Evolutionary conservation across 2,888 invertebrate species (phyloP).

Genomic region (Pollenia amentaria): DNA sequence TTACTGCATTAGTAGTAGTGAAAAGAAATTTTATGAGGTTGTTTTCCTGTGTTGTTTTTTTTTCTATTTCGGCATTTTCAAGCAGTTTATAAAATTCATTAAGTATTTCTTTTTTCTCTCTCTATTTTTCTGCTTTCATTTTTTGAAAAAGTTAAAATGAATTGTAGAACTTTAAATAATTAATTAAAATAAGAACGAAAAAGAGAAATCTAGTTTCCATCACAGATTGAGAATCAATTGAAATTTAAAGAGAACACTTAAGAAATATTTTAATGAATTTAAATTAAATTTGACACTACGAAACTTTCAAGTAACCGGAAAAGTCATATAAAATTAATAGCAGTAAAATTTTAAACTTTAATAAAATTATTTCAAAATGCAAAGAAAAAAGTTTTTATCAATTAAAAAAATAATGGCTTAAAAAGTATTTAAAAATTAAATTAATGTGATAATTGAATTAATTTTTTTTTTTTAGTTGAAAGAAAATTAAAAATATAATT

Average conservation of each 20-base stretch:
- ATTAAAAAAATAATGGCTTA: too few relatives aligned
- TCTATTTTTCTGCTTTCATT: slow-evolving; percentile 23
- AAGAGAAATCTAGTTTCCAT: slow-evolving; percentile 24
- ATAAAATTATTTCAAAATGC: neutral
- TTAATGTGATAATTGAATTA: too few relatives aligned
- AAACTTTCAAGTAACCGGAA: neutral
- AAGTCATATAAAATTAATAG: neutral
- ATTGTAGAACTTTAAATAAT: slow-evolving; percentile 65
- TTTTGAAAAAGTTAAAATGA: slow-evolving; percentile 65
- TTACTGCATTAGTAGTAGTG: neutral
- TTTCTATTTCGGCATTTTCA: slow-evolving; percentile 46
- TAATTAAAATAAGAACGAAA: slow-evolving; percentile 60
- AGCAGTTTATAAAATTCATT: slow-evolving; percentile 71
- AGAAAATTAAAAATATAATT: too few relatives aligned
- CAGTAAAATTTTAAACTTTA: neutral
- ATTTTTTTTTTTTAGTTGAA: too few relatives aligned
- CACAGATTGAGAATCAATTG: slow-evolving; percentile 62
- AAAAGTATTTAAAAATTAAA: too few relatives aligned
- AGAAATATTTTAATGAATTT: slow-evolving; percentile 43
- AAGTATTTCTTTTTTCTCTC: slow-evolving; percentile 52
- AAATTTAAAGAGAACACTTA: slow-evolving; percentile 45
- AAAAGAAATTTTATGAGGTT: slow-evolving; percentile 68
- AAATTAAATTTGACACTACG: slow-evolving; percentile 9
- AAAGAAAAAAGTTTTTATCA: too few relatives aligned
- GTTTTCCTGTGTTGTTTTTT: slow-evolving; percentile 41